Conservation (phyloP, 2,797 vertebrate species). For the Lates japonicus region DNA sequence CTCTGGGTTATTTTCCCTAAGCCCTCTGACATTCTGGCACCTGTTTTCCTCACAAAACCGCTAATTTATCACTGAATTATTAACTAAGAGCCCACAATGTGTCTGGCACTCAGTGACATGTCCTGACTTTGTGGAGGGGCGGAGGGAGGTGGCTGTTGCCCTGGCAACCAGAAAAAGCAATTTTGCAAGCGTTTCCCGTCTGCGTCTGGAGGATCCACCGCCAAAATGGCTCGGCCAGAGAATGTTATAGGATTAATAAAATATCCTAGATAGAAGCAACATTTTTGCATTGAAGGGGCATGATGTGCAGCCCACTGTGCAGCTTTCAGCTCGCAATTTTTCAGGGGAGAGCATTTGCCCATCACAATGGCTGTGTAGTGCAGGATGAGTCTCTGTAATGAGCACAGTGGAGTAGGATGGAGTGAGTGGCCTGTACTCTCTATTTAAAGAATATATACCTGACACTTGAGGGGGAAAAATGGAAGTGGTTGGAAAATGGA, state of each 20-base stretch:
- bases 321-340: constrained; percentile 40
- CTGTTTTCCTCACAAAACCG: constrained; percentile 83
- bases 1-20: constrained; percentile 63
- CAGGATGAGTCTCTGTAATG: constrained; percentile 63
- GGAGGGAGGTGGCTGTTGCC: constrained; percentile 60
- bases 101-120: constrained; percentile 80
- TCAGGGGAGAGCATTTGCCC: constrained; percentile 44
- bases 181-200: constrained; percentile 67
- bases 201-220: constrained; percentile 36
- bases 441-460: constrained; percentile 33
- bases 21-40: constrained; percentile 82
- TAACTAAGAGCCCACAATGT: constrained; percentile 81
- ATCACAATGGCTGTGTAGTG: constrained; percentile 51
- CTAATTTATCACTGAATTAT: constrained; percentile 88
- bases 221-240: constrained; percentile 48
- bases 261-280: constrained; percentile 51
- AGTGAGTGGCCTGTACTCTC: constrained; percentile 55
- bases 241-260: constrained; percentile 71
- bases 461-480: background rate
- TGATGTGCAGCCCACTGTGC: constrained; percentile 18
- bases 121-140: constrained; percentile 68
- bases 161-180: constrained; percentile 79
- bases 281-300: constrained; percentile 35
- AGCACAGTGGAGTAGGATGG: constrained; percentile 34
- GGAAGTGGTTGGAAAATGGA: constrained; percentile 1